Base-by-base conservation (phyloP, 2,797 vertebrate species). In the Gymnocypris eckloni region DNA sequence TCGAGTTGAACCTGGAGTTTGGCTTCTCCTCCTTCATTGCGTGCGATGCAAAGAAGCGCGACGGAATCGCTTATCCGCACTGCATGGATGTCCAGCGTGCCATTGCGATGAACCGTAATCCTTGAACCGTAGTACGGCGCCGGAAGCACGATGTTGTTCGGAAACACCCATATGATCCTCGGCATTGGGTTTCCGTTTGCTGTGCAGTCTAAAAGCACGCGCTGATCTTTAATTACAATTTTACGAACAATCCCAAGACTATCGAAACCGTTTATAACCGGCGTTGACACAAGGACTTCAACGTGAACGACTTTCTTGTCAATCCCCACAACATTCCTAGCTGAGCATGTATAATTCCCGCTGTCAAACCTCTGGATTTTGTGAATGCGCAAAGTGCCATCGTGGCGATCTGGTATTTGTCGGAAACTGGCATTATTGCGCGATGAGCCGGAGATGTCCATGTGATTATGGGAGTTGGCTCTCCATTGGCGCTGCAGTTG, bases 301-400 rank as follows among this genome's bases (percentile, higher is more conserved):
- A 99, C 88, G 87, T 93, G 92, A 13, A 98, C 91, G 0, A 93
- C 86, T 81, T 95, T 97, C 59, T 92, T 92, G 83, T 93, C 96
- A 83, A 94, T 96, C 7, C 98, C 98, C 0, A 92, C 96, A 0
- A 91, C 89, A 90, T 96, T 98, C 12, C 93, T 91, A 0, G 93
- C 97, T 52, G 92, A 86, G 7, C 98, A 99, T 0, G 97, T 99
- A 81, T 99, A 99, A 91, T 98, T 98, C 73, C 98, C 98, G 0
- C 92, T 92, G 90, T 99, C 97, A 0, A 94, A 92, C 54, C 94
- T 95, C 91, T 97, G 97, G 0, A 94, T 92, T 13, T 94, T 92
- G 16, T 94, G 96, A 25, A 99, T 95, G 48, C 96, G 92, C 15
- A 99, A 93, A 0, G 94, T 96, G 22, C 97, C 97, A 37, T 96